Evolutionary conservation across 2,113 vertebrate genomes (phyloP).

Genomic region (Gymnocephalus cernua): DNA sequence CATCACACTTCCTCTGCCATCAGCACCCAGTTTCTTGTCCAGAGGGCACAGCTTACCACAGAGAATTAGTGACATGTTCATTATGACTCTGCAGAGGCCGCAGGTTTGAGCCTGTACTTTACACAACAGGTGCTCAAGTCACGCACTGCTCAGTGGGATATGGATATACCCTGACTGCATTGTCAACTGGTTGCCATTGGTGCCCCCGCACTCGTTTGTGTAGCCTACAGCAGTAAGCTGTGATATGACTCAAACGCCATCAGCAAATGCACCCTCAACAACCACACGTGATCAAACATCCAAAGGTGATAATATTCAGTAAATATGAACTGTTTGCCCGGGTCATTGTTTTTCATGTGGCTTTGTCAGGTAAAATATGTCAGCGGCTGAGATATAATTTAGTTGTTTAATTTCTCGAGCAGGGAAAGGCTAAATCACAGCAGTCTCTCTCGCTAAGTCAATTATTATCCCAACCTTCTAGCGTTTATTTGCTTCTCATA

Average conservation of each 20-base stretch:
- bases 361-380: constrained; percentile 27
- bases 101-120: not conserved
- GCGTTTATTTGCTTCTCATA: not conserved
- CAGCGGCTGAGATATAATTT: constrained; percentile 52
- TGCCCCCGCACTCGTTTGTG: constrained; percentile 10
- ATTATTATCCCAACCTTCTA: constrained; percentile 7
- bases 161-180: constrained; percentile 5
- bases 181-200: constrained; percentile 28
- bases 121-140: constrained; percentile 43
- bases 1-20: constrained; percentile 26
- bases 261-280: constrained; percentile 27
- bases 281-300: not conserved
- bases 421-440: constrained; percentile 74
- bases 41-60: not conserved
- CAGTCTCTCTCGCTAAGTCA: constrained; percentile 1
- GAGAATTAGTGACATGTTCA: constrained; percentile 16
- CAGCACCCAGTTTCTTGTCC: constrained; percentile 23
- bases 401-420: constrained; percentile 67
- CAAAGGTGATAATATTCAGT: constrained; percentile 10
- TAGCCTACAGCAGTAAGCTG: not conserved
- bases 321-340: constrained; percentile 17
- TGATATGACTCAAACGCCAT: constrained; percentile 30
- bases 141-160: not conserved
- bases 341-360: constrained; percentile 6
- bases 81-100: not conserved